These are phyloP conservation scores for Halictus quadricinctus DNA, from an alignment of 2,888 invertebrate genomes.

Conservation along the genomic window DNA sequence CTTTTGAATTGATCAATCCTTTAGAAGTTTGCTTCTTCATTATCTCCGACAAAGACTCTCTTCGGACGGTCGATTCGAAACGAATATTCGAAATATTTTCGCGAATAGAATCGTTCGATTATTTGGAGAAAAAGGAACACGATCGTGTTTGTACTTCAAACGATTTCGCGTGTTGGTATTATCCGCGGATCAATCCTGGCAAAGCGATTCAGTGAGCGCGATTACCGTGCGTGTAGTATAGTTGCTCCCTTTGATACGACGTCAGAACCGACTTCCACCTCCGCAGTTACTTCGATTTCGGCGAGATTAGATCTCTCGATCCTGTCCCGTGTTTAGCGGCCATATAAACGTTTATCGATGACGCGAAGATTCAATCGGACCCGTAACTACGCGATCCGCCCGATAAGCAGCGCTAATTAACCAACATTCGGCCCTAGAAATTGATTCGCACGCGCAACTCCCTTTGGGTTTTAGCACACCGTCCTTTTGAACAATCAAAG, in stretches of 20 bases:
- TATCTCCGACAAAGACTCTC: constrained; percentile 10
- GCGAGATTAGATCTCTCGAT: constrained; percentile 59
- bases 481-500: not conserved
- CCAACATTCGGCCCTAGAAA: not conserved
- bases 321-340: constrained; percentile 30
- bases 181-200: constrained; percentile 29
- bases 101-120: not conserved
- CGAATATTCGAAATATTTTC: not conserved
- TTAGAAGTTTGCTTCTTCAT: constrained; percentile 31
- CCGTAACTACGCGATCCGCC: not conserved
- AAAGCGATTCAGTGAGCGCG: not conserved
- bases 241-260: constrained; percentile 39
- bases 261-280: constrained; percentile 34
- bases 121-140: constrained; percentile 23
- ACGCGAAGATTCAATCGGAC: constrained; percentile 32
- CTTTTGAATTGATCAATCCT: constrained; percentile 32
- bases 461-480: not conserved
- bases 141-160: constrained; percentile 30
- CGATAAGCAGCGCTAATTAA: constrained; percentile 42
- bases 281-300: constrained; percentile 49
- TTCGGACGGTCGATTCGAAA: not conserved
- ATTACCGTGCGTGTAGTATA: constrained; percentile 45
- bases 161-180: constrained; percentile 28
- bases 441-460: constrained; percentile 1
- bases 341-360: constrained; percentile 42